A percentile compares a stretch with the other conserved stretches of the same genome.
Evolutionary conservation across 2,888 invertebrate species (phyloP).

Genomic region (Megamerina dolium): DNA sequence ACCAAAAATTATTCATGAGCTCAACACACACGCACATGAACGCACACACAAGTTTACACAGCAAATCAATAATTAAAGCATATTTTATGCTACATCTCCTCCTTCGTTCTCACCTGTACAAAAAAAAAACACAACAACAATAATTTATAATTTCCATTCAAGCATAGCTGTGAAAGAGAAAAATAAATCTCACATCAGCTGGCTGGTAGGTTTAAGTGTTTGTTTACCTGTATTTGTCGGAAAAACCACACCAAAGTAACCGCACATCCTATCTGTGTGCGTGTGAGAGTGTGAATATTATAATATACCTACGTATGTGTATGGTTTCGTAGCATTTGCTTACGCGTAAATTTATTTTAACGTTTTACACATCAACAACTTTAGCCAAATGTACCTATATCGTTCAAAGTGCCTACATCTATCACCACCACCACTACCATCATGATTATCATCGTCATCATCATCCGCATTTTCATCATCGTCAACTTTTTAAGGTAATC

Average conservation of each 20-base stretch:
- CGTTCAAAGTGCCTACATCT: not conserved
- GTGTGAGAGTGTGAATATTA: not conserved
- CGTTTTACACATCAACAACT: not conserved
- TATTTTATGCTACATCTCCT: too few relatives aligned
- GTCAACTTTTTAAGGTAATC: too few relatives aligned
- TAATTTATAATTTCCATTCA: too few relatives aligned
- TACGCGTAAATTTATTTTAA: not conserved
- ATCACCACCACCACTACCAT: not conserved
- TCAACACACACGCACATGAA: too few relatives aligned
- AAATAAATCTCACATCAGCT: too few relatives aligned
- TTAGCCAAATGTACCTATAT: not conserved
- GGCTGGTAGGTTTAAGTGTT: too few relatives aligned
- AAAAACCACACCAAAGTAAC: conserved; percentile 1
- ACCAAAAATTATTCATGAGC: too few relatives aligned
- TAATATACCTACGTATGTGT: not conserved
- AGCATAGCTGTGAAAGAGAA: too few relatives aligned
- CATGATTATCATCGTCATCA: not conserved
- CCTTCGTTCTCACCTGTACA: too few relatives aligned
- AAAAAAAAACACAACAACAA: too few relatives aligned
- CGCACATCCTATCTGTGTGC: not conserved
- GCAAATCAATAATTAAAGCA: too few relatives aligned
- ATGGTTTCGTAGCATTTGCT: not conserved
- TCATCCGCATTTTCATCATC: not conserved
- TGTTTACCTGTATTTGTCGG: not conserved
- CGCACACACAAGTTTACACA: too few relatives aligned